Conservation (phyloP, 2,797 vertebrate genomes). For the Myoxocephalus aenaeus region DNA sequence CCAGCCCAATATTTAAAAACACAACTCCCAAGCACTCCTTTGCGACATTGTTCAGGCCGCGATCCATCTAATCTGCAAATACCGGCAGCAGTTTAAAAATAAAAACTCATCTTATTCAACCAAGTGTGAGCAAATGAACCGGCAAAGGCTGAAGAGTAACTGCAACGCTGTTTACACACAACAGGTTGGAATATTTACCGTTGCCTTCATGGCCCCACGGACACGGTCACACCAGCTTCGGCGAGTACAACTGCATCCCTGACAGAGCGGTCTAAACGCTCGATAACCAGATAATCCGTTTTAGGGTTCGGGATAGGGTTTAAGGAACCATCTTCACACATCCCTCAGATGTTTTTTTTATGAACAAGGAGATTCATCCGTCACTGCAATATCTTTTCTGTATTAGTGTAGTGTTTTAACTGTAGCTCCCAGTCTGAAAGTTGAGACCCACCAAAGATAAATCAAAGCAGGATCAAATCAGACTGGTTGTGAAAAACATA, state of each 20-base stretch:
- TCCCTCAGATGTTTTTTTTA: not conserved
- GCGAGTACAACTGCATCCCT: not conserved
- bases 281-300: not conserved
- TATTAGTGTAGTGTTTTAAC: not conserved
- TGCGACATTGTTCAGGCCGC: not conserved
- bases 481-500: no score
- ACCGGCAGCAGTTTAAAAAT: not conserved
- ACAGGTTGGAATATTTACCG: constrained; percentile 25
- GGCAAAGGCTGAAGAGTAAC: constrained; percentile 8
- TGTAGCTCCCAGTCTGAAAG: not conserved
- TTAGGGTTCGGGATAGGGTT: not conserved
- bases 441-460: not conserved
- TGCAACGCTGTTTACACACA: constrained; percentile 10
- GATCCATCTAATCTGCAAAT: constrained; percentile 10
- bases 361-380: not conserved
- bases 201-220: not conserved
- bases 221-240: not conserved
- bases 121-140: constrained; percentile 18
- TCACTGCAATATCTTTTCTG: not conserved
- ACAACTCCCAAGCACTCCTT: constrained; percentile 1
- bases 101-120: constrained; percentile 17
- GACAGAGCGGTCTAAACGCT: not conserved
- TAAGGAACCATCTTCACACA: not conserved
- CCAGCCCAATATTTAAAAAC: not conserved
- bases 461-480: not conserved